Evolutionary conservation across 2,797 vertebrate species (phyloP).

Genomic region (Urocyon cinereoargenteus): DNA sequence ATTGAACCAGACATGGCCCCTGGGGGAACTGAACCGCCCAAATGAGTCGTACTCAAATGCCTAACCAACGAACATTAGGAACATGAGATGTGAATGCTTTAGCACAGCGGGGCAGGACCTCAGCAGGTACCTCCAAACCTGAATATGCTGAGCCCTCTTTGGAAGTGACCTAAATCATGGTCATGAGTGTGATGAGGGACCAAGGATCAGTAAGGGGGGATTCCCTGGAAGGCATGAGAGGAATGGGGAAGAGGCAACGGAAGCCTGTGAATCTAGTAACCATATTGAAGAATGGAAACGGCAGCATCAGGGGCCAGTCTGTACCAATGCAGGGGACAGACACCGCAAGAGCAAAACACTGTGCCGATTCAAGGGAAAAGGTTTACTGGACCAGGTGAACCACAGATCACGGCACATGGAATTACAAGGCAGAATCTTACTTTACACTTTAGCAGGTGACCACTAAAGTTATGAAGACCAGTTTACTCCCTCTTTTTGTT

Average conservation of each 20-base stretch:
- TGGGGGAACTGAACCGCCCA: background rate
- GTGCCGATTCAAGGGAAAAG: background rate
- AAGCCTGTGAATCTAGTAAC: background rate
- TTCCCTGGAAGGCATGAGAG: background rate
- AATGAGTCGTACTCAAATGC: background rate
- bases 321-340: background rate
- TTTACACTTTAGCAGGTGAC: background rate
- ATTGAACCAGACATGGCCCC: background rate
- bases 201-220: background rate
- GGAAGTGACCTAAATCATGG: background rate
- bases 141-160: background rate
- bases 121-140: background rate
- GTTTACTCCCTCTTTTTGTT: background rate
- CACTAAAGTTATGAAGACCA: background rate
- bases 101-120: background rate
- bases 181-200: background rate
- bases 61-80: background rate
- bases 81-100: accelerated
- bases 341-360: background rate
- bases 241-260: background rate
- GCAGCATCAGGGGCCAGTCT: background rate
- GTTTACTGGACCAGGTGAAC: background rate
- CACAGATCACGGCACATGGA: background rate
- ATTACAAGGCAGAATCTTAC: background rate
- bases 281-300: background rate